These are phyloP conservation scores for Cranoglanis bouderius DNA, from an alignment of 2,113 vertebrate genomes.

Conservation along the genomic window DNA sequence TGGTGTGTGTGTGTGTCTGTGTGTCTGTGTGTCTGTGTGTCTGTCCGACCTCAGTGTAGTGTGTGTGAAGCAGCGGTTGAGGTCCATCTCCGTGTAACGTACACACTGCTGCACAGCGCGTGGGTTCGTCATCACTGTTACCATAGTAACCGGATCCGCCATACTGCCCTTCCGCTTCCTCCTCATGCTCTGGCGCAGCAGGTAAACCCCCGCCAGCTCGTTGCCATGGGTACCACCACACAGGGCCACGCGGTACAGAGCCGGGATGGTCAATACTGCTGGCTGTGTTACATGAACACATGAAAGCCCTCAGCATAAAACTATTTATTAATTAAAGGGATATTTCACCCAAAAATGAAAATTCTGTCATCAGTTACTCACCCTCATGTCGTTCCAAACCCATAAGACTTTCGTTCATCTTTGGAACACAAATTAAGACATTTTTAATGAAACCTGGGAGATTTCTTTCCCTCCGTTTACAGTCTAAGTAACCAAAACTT, in stretches of 20 bases:
- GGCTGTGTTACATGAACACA: slow-evolving; percentile 53
- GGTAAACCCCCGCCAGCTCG: slow-evolving; percentile 77
- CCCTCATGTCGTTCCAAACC: no score
- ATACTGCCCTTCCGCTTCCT: slow-evolving; percentile 27
- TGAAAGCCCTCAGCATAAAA: neutral
- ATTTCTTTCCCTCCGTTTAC: no score
- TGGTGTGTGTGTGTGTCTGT: slow-evolving; percentile 4
- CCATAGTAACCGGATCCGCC: slow-evolving; percentile 37
- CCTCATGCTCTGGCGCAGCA: slow-evolving; percentile 71
- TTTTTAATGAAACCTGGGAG: no score
- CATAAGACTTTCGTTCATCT: no score
- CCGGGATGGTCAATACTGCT: slow-evolving; percentile 61
- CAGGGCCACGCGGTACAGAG: slow-evolving; percentile 72
- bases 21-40: slow-evolving; percentile 11
- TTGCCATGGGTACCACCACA: slow-evolving; percentile 82
- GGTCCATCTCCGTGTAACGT: slow-evolving; percentile 70
- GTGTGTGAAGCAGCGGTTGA: slow-evolving; percentile 74
- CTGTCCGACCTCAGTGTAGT: slow-evolving; percentile 63
- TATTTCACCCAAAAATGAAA: no score
- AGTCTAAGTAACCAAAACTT: no score
- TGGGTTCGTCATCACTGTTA: slow-evolving; percentile 68
- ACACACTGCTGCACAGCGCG: slow-evolving; percentile 66
- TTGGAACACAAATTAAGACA: no score
- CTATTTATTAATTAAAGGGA: neutral
- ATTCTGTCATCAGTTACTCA: no score